Evolutionary conservation across 1,140 invertebrate genomes (phyloP), one percentile per base, ranked within the genome.

Genomic region (Musca vetustissima): DNA sequence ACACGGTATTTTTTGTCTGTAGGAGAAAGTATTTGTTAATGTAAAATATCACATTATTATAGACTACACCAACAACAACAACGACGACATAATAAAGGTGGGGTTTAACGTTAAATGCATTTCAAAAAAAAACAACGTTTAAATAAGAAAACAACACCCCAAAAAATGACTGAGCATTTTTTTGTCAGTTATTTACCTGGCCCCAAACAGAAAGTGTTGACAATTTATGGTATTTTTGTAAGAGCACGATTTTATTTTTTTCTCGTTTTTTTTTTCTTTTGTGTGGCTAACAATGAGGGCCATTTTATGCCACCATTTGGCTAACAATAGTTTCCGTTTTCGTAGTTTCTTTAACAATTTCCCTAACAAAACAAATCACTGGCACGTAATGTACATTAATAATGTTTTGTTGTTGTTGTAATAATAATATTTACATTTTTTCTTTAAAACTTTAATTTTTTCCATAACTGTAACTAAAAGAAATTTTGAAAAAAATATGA

Each of bases 21-120:
- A 59, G 36, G 57, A 43, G 57, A 61, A 61, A 61, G 57, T 61
- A 28, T 61, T 28, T 61, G 57, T 61, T 61, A 61, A 61, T 65
- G 64, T 48, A 49, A 47, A 53, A 21, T 53, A 21, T 9, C 13
- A 19, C 36, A 32, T 59, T 59, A 19, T 32, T 59, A 17, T 55
- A 17, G 25, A 59, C 24, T 32, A 32, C 25, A 36, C 15, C 28
- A 32, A 36, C 36, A 43, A 19, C 36, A 43, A 43, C 11, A 13
- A 13, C 0, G 24, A 15, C 17, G 15, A 19, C 57, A 36, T 4
- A 28, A 61, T 6, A 36, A 61, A 61, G 57, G 57, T 61, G 57
- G 57, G 57, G 57, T 61, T 61, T 19, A 36, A 9, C 28, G 25
- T 43, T 43, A 36, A 61, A 36, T 61, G 57, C 57, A 61, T 61